These are phyloP conservation scores for Chironomus striatipennis DNA, from an alignment of 1,140 invertebrate species.

Conservation along the genomic window DNA sequence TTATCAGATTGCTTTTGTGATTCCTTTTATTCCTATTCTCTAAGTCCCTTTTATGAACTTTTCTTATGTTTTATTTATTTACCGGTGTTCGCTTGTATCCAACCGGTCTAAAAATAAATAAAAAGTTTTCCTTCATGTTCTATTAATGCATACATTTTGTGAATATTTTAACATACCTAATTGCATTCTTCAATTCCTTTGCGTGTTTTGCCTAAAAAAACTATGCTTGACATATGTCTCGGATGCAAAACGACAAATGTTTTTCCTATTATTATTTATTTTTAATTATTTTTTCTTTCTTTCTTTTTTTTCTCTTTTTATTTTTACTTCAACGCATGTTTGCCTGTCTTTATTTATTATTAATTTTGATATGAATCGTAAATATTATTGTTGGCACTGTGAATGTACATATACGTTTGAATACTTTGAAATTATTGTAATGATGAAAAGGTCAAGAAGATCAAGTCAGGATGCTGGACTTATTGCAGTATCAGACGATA, in stretches of 20 bases:
- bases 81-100: too few species aligned
- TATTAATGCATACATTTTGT: too few species aligned
- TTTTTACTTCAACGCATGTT: constrained; percentile 3
- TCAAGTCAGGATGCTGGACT: constrained; percentile 62
- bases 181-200: neutral
- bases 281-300: constrained; percentile 28
- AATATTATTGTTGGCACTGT: constrained; percentile 24
- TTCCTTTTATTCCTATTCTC: too few species aligned
- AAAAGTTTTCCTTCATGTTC: neutral
- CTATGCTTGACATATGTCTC: too few species aligned
- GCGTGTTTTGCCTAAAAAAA: too few species aligned
- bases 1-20: too few species aligned
- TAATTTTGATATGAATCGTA: neutral
- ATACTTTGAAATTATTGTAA: constrained; percentile 28
- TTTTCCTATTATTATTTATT: constrained; percentile 26
- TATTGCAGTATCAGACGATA: constrained; percentile 53
- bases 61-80: too few species aligned
- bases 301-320: constrained; percentile 19
- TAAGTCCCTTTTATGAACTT: too few species aligned
- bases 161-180: too few species aligned
- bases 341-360: constrained; percentile 15
- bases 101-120: too few species aligned
- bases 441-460: constrained; percentile 56
- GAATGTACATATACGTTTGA: constrained; percentile 28
- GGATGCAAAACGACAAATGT: too few species aligned